Percentiles rank a stretch among this genome's conserved stretches.
phyloP scores from a whole-genome alignment of 2,888 invertebrate genomes.

The Sthenelais limicola region DNA sequence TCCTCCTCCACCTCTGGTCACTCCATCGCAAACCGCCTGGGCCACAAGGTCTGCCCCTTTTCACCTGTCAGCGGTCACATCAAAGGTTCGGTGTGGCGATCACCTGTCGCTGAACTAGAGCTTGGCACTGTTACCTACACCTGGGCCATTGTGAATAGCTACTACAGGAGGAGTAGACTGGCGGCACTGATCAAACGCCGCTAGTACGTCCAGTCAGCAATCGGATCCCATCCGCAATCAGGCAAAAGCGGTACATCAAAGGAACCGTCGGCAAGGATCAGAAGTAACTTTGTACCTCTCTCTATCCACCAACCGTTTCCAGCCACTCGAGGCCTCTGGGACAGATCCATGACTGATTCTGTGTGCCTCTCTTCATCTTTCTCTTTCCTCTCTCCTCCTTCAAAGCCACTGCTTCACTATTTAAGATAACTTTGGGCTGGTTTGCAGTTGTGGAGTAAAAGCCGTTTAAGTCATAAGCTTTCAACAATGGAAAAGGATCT shows the following conservation, averaged over 20 bases:
- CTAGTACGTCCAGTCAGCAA: conserved; percentile 6
- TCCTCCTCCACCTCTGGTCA: no score
- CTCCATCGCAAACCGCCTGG: neutral
- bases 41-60: neutral
- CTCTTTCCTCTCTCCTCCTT: no score
- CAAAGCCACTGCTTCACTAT: no score
- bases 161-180: neutral
- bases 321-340: no score
- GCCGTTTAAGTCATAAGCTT: no score
- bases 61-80: neutral
- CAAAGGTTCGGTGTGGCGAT: neutral
- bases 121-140: neutral
- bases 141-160: neutral
- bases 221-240: neutral
- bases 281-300: conserved; percentile 29
- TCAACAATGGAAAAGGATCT: no score
- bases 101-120: neutral
- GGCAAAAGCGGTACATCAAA: conserved; percentile 9
- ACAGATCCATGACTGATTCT: no score
- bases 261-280: conserved; percentile 11
- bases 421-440: no score
- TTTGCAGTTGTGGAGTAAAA: no score
- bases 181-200: neutral
- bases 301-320: neutral
- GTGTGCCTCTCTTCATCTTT: no score